Conservation (phyloP, 92 coral and sea anemone species). For the Phenganax subtilis region DNA sequence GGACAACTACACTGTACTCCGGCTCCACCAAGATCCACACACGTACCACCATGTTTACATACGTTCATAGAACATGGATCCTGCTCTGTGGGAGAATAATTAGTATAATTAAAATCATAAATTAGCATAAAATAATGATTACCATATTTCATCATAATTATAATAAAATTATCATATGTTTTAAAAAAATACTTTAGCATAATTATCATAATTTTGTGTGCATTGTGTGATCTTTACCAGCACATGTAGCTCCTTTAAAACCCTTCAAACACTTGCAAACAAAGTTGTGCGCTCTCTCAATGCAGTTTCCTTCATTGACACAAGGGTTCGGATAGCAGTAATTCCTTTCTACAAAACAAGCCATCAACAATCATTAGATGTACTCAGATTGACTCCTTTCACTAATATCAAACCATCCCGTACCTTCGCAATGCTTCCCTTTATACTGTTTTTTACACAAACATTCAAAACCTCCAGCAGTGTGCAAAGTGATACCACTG, state of each 20-base stretch:
- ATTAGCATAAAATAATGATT: neutral
- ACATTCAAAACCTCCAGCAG: constrained; percentile 74
- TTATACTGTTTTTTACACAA: constrained; percentile 76
- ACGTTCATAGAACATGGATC: constrained; percentile 69
- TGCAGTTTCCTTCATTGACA: constrained; percentile 66
- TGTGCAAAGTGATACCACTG: constrained; percentile 78
- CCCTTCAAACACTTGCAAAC: constrained; percentile 75
- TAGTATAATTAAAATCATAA: neutral
- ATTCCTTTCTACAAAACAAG: constrained; percentile 38
- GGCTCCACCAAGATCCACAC: constrained; percentile 25
- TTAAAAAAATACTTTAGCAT: neutral
- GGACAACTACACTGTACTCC: constrained; percentile 65
- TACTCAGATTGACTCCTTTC: neutral
- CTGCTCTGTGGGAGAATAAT: constrained; percentile 45
- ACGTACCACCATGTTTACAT: constrained; percentile 58
- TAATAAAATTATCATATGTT: no score
- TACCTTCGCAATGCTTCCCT: constrained; percentile 87
- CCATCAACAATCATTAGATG: no score
- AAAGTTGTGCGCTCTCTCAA: constrained; percentile 57
- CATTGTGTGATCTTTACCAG: constrained; percentile 49
- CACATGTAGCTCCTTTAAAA: constrained; percentile 69
- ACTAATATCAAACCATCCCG: neutral
- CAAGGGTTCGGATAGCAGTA: constrained; percentile 68
- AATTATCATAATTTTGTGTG: neutral
- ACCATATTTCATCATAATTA: no score